Conservation (phyloP, 2,797 vertebrate genomes). For the Micrastur ruficollis region DNA sequence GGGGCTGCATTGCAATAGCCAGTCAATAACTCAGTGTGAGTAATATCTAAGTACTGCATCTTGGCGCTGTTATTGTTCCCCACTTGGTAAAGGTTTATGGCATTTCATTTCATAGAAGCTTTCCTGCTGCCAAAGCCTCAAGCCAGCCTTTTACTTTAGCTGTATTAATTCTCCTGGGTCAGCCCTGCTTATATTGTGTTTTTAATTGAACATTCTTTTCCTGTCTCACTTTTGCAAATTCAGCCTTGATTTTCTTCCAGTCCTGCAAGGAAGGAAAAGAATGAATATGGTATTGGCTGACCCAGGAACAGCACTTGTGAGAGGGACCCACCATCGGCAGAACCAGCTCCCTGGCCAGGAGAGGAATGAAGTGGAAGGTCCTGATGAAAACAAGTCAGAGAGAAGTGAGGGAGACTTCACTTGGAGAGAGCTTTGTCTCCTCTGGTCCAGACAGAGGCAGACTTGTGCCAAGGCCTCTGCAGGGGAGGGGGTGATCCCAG, state of each 20-base stretch:
- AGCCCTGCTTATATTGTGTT: neutral
- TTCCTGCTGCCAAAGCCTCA: conserved; percentile 2
- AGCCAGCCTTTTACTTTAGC: conserved; percentile 50
- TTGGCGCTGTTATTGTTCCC: neutral
- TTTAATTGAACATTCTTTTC: neutral
- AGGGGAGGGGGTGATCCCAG: neutral
- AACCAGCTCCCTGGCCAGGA: neutral
- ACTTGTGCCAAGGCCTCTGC: neutral
- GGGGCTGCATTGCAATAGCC: neutral
- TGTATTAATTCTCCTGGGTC: conserved; percentile 24
- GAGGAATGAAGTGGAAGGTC: neutral
- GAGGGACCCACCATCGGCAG: rapidly evolving
- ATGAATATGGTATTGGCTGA: neutral
- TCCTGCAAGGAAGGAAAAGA: neutral
- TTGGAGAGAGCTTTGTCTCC: neutral
- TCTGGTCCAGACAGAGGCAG: neutral
- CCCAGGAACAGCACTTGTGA: neutral
- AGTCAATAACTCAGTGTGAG: neutral
- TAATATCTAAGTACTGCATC: neutral
- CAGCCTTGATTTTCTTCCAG: neutral
- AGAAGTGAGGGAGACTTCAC: neutral
- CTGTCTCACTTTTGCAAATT: neutral
- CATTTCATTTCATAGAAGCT: neutral
- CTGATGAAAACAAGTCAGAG: neutral
- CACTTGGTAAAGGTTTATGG: neutral